A percentile compares a stretch with the other conserved stretches of the same genome.
Evolutionary conservation across 2,797 vertebrate species (phyloP).

Genomic region (Capromys pilorides): DNA sequence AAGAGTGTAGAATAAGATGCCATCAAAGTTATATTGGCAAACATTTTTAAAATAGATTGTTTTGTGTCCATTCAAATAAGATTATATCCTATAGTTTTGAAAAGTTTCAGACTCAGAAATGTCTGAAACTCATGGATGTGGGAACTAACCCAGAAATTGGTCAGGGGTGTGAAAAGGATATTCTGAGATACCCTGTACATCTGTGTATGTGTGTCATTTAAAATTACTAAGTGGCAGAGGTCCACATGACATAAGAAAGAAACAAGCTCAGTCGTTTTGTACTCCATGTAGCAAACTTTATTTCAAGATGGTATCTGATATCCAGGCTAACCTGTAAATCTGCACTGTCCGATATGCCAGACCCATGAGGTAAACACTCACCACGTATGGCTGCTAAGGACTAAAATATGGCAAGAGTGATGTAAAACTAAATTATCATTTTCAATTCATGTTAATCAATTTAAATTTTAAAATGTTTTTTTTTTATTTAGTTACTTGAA

Average conservation of each 20-base stretch:
- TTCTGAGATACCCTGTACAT: neutral
- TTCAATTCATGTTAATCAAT: conserved; percentile 24
- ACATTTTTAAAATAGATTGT: neutral
- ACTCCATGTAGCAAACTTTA: neutral
- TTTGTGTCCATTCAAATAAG: neutral
- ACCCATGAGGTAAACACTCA: neutral
- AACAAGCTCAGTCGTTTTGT: neutral
- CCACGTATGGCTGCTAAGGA: neutral
- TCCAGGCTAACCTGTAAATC: conserved; percentile 11
- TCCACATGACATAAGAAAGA: neutral
- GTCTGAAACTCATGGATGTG: neutral
- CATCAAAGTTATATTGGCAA: conserved; percentile 12
- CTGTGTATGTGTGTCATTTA: neutral
- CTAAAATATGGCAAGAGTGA: neutral
- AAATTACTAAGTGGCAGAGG: conserved; percentile 22
- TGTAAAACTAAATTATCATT: neutral
- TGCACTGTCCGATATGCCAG: neutral
- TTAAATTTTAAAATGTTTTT: conserved; percentile 51
- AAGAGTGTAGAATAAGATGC: neutral
- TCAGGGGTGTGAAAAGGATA: neutral
- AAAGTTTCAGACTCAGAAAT: neutral
- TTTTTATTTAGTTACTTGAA: conserved; percentile 50
- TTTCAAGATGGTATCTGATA: neutral
- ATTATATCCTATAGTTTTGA: neutral
- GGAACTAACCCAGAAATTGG: conserved; percentile 8